Evolutionary conservation across 2,888 invertebrate genomes (phyloP), one percentile per base, ranked within the genome.

Genomic region (Archips crataeganus): DNA sequence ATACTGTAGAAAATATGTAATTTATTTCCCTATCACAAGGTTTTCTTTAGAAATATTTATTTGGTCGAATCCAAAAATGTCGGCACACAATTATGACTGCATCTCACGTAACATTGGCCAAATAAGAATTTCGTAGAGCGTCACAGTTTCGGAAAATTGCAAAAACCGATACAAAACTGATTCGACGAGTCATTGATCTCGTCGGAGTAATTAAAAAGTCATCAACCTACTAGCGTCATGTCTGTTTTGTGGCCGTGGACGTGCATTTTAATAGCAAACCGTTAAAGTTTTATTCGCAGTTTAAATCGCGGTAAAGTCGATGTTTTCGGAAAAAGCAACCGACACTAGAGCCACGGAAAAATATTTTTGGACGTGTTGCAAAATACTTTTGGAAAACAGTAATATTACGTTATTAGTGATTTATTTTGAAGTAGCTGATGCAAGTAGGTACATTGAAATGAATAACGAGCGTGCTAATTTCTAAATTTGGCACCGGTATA

Each of bases 141-240:
- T 60, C 49, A 34, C 47, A 34, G 45, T 72, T 68, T 73, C 47
- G 68, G 49, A 9, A 68, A 39, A 69, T 73, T 73, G 68, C 68
- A 36, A 71, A 70, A 71, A 71, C 61, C 66, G 60, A 66, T 61
- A 66, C 71, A 69, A 51, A 59, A 64, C 49, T 64, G 74, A 65
- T 32, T 47, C 69, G 47, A 54, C 63, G 65, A 66, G 80, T 79
- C 82, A 80, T 68, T 80, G 82, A 87, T 78, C 77, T 79, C 78
- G 78, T 75, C 70, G 76, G 60, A 47, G 85, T 85, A 88, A 90
- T 90, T 88, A 89, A 90, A 89, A 87, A 86, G 82, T 85, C 86
- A 82, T 87, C 81, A 84, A 83, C 81, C 80, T 76, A 76, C 80
- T 81, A 80, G 76, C 86, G 85, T 87, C 86, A 85, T 80, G 81